Conservation (phyloP, 2,797 vertebrate genomes). For the Trichosurus vulpecula region DNA sequence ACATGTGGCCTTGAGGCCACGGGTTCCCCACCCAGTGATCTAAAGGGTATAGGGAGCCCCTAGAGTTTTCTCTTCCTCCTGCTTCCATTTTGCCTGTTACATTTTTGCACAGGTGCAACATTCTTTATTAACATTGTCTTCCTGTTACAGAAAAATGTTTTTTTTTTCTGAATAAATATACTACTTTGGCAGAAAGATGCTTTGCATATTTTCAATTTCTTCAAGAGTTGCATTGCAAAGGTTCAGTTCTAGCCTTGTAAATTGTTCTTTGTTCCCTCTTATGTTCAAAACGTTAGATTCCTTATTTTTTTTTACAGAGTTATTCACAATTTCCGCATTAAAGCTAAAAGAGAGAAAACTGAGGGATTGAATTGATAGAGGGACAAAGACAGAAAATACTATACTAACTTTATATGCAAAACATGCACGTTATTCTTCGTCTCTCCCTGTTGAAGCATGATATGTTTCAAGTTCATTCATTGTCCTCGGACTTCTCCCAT, state of each 20-base stretch:
- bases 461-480: constrained; percentile 39
- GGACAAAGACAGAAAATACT: neutral
- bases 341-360: constrained; percentile 9
- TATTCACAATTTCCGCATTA: constrained; percentile 27
- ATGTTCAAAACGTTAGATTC: neutral
- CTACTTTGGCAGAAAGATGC: neutral
- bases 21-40: no score
- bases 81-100: neutral
- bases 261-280: neutral
- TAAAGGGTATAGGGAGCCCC: neutral
- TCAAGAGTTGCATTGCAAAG: neutral
- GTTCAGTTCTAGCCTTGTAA: constrained; percentile 17
- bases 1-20: no score
- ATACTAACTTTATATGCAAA: neutral
- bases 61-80: neutral
- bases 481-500: constrained; percentile 31
- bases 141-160: neutral
- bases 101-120: neutral
- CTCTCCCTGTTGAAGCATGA: constrained; percentile 30
- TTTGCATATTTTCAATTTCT: neutral
- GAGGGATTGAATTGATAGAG: neutral
- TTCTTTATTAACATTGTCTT: neutral
- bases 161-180: neutral
- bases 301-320: neutral
- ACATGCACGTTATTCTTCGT: neutral